Conservation (phyloP, 1,140 invertebrate species). For the Drosophila pruinosa region DNA sequence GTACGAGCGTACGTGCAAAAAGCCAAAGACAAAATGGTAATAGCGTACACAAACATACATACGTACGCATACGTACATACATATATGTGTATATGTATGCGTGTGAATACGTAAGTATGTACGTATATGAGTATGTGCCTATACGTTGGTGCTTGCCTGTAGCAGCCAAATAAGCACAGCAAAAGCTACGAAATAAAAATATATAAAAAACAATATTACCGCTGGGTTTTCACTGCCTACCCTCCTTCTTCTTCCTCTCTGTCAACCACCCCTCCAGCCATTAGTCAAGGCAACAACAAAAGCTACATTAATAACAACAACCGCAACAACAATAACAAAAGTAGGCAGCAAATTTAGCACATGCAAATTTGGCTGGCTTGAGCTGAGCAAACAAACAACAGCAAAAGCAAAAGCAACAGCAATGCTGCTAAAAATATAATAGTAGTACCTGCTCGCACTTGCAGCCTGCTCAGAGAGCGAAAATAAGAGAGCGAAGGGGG, state of each 20-base stretch:
- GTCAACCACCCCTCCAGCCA: background rate
- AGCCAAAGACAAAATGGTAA: slow-evolving; percentile 65
- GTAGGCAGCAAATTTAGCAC: slow-evolving; percentile 64
- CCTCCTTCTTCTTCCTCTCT: background rate
- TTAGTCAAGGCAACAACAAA: slow-evolving; percentile 57
- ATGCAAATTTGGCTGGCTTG: slow-evolving; percentile 60
- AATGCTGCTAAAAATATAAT: slow-evolving; percentile 70
- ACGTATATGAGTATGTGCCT: background rate
- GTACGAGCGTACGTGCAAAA: slow-evolving; percentile 75
- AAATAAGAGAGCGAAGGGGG: background rate
- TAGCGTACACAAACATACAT: slow-evolving; percentile 4
- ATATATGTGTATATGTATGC: background rate
- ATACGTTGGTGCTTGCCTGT: background rate
- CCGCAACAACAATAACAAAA: slow-evolving; percentile 30
- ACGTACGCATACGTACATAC: background rate
- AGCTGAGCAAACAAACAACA: slow-evolving; percentile 27
- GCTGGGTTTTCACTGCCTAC: background rate
- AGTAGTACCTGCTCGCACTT: slow-evolving; percentile 70
- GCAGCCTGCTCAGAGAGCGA: slow-evolving; percentile 52
- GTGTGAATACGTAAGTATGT: background rate
- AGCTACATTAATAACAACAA: slow-evolving; percentile 32
- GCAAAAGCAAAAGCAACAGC: slow-evolving; percentile 42
- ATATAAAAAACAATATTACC: slow-evolving; percentile 12
- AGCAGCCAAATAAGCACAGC: slow-evolving; percentile 54
- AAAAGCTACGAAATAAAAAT: slow-evolving; percentile 29